Conservation (phyloP, 1,140 invertebrate species). For the Drosophila seguyi region DNA sequence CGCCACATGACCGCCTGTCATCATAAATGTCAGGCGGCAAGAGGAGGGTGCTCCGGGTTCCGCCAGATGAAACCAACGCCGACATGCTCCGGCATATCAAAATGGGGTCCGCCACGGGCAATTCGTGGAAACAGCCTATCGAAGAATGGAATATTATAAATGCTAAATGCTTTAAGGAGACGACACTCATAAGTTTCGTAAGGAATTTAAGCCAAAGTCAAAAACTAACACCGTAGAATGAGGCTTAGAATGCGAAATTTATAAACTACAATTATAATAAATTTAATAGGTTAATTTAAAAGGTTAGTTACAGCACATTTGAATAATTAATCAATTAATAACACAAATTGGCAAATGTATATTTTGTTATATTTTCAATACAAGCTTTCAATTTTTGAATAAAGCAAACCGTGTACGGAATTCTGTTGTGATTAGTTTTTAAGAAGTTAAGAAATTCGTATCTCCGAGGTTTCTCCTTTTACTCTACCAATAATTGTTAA, state of each 20-base stretch:
- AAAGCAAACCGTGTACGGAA: too few relatives aligned
- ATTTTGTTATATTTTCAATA: too few relatives aligned
- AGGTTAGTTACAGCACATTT: too few relatives aligned
- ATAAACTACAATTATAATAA: too few relatives aligned
- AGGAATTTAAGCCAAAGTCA: neutral
- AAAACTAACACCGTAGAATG: neutral
- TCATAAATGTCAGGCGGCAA: constrained; percentile 71
- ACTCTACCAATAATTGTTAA: neutral
- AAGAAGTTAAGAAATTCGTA: too few relatives aligned
- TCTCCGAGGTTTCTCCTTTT: too few relatives aligned
- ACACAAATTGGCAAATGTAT: too few relatives aligned
- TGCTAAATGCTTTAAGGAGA: neutral
- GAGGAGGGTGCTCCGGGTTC: constrained; percentile 8
- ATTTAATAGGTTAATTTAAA: too few relatives aligned
- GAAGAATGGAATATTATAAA: constrained; percentile 10
- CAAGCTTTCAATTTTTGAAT: too few relatives aligned
- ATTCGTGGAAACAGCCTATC: constrained; percentile 10
- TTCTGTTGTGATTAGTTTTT: too few relatives aligned
- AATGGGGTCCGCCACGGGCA: constrained; percentile 7
- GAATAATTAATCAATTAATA: too few relatives aligned
- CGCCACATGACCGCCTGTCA: constrained; percentile 71
- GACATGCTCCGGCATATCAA: constrained; percentile 57
- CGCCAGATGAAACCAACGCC: constrained; percentile 41
- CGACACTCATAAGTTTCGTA: neutral
- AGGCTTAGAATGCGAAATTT: too few relatives aligned